phyloP scores from a whole-genome alignment of 2,113 vertebrate species.

The Sialia sialis region DNA sequence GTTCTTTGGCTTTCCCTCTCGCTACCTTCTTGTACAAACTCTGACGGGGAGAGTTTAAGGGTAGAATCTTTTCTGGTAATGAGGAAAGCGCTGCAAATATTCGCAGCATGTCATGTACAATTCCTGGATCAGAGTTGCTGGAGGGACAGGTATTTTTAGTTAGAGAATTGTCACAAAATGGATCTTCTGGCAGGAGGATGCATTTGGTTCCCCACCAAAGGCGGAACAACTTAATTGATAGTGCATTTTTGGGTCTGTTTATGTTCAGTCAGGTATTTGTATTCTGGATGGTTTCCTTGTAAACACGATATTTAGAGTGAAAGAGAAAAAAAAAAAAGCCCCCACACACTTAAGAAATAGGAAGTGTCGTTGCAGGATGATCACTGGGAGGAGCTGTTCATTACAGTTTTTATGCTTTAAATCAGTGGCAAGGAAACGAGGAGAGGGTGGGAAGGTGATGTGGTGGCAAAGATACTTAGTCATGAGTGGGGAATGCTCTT shows the following conservation, averaged over 20 bases:
- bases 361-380: not conserved
- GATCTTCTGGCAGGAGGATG: not conserved
- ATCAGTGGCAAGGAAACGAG: not conserved
- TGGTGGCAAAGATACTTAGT: not conserved
- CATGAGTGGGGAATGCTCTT: not conserved
- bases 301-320: not conserved
- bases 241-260: not conserved
- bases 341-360: not conserved
- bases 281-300: not conserved
- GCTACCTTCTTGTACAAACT: not conserved
- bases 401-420: not conserved
- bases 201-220: not conserved
- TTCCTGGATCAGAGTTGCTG: not conserved
- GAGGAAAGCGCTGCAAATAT: not conserved
- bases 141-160: not conserved
- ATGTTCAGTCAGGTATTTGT: not conserved
- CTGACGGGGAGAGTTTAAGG: not conserved
- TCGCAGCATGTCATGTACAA: not conserved
- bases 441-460: not conserved
- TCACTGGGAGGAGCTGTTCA: not conserved
- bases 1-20: accelerated
- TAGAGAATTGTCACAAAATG: not conserved
- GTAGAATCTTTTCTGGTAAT: not conserved
- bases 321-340: accelerated
- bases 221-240: not conserved